Conservation (phyloP, 1,140 invertebrate species). For the Trichonephila inaurata region DNA sequence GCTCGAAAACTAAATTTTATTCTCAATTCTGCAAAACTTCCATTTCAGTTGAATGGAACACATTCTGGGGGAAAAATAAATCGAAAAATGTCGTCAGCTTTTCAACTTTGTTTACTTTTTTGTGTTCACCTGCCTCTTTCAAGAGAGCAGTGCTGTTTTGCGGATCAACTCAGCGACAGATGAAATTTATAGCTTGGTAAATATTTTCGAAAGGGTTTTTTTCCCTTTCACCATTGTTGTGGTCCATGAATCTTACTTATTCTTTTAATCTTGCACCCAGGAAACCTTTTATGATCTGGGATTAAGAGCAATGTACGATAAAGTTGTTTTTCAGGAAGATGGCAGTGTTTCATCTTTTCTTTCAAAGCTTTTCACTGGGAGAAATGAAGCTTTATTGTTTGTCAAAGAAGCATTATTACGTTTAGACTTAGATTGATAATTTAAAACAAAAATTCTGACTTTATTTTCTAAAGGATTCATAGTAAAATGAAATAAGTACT, state of each 20-base stretch:
- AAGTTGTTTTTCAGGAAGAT: not conserved
- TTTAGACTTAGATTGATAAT: not conserved
- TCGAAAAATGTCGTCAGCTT: not conserved
- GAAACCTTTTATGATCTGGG: not conserved
- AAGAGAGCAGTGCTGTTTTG: not conserved
- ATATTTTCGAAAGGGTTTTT: slow-evolving; percentile 23
- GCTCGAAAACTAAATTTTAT: not conserved
- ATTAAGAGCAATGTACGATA: not conserved
- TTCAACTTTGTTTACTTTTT: not conserved
- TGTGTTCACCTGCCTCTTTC: slow-evolving; percentile 16
- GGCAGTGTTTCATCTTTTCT: not conserved
- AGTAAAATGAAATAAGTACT: too few relatives aligned
- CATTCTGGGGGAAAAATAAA: not conserved
- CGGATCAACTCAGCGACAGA: slow-evolving; percentile 1
- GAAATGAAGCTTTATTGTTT: not conserved
- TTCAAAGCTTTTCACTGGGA: not conserved
- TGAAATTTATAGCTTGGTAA: slow-evolving; percentile 50
- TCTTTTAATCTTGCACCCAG: not conserved
- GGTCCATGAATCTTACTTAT: not conserved
- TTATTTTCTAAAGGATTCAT: too few relatives aligned
- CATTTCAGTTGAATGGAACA: not conserved
- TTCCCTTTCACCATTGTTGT: not conserved
- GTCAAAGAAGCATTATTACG: not conserved
- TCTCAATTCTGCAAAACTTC: not conserved
- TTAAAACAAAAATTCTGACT: not conserved